phyloP scores from a whole-genome alignment of 2,113 vertebrate genomes.

The Dascyllus trimaculatus region DNA sequence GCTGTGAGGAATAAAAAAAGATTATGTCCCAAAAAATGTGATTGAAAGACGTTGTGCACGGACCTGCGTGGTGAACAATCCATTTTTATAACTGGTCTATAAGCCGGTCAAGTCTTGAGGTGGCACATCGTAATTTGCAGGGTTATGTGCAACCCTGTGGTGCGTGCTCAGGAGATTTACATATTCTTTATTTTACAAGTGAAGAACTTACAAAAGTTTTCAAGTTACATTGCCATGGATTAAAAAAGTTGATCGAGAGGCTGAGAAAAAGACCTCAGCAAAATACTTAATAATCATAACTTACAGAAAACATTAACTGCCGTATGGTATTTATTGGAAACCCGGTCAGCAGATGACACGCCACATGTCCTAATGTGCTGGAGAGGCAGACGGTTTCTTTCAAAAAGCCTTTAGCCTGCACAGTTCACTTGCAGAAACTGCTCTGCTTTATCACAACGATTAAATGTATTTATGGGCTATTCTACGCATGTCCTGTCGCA shows the following conservation, averaged over 20 bases:
- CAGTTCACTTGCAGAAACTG: not conserved
- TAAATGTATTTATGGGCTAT: not conserved
- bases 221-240: too few relatives aligned
- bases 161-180: too few relatives aligned
- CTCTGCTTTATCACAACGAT: slow-evolving; percentile 1
- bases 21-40: too few relatives aligned
- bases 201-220: too few relatives aligned
- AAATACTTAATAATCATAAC: not conserved
- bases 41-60: too few relatives aligned
- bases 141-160: too few relatives aligned
- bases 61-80: too few relatives aligned
- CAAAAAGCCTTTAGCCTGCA: not conserved
- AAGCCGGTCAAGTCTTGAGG: too few relatives aligned
- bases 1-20: not conserved
- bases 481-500: slow-evolving; percentile 15
- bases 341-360: not conserved
- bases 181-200: too few relatives aligned
- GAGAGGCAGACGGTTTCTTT: not conserved
- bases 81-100: too few relatives aligned
- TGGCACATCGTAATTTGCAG: too few relatives aligned
- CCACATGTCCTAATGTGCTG: not conserved
- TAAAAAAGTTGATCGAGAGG: not conserved
- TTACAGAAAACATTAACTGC: not conserved
- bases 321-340: not conserved
- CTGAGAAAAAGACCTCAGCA: not conserved